A percentile compares a stretch with the other conserved stretches of the same genome.
phyloP scores from a whole-genome alignment of 2,113 vertebrate species.

The Crocuta crocuta region DNA sequence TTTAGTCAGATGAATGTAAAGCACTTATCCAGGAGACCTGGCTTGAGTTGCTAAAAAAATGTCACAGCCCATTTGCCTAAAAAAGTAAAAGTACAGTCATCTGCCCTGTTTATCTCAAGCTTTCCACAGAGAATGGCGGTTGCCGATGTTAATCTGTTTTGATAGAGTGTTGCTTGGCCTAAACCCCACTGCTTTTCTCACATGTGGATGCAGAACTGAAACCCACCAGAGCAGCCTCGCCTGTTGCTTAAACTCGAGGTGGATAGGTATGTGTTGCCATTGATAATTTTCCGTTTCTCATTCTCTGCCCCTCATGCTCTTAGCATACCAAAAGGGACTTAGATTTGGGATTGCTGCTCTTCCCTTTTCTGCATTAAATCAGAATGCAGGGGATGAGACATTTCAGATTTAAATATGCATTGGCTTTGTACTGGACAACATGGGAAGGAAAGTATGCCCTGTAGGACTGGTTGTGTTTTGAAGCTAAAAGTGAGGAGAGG shows the following conservation, averaged over 20 bases:
- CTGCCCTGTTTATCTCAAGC: slow-evolving; percentile 12
- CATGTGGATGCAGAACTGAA: not conserved
- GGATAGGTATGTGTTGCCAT: not conserved
- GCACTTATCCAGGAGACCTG: slow-evolving; percentile 55
- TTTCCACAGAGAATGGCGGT: slow-evolving; percentile 19
- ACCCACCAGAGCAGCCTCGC: not conserved
- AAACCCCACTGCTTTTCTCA: not conserved
- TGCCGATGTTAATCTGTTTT: slow-evolving; percentile 40
- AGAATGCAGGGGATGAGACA: not conserved
- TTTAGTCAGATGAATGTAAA: slow-evolving; percentile 67
- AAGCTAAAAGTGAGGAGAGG: not conserved
- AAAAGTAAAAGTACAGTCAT: slow-evolving; percentile 52
- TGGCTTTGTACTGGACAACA: not conserved
- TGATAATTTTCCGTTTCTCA: not conserved
- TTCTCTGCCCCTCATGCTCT: slow-evolving; percentile 4
- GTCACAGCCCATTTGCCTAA: slow-evolving; percentile 64
- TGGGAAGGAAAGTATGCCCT: not conserved
- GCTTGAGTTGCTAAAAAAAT: slow-evolving; percentile 50
- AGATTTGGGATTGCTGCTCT: not conserved
- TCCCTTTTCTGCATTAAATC: not conserved
- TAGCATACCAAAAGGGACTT: not conserved
- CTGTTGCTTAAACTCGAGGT: not conserved
- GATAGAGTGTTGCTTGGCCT: not conserved
- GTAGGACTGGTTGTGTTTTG: not conserved
- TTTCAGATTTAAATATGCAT: slow-evolving; percentile 53